Conservation (phyloP, 1,140 invertebrate species). For the Trigoniulus corallinus region DNA sequence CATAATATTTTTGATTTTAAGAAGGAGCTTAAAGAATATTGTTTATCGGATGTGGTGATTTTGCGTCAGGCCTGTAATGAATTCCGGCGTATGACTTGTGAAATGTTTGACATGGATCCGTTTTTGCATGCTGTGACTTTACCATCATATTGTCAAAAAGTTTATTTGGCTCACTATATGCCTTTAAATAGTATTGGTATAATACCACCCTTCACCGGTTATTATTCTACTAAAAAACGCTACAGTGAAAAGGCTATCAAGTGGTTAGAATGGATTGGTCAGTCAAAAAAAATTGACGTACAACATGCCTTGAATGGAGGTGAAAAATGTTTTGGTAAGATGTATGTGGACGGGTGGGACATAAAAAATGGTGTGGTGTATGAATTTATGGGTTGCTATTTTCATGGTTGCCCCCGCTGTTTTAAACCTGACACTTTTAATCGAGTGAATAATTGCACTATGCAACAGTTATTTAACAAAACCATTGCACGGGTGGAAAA, state of each 20-base stretch:
- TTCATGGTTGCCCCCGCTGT: slow-evolving; percentile 15
- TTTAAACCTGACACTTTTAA: slow-evolving; percentile 1
- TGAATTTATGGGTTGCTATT: slow-evolving; percentile 16
- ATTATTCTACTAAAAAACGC: not conserved
- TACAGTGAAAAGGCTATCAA: not conserved
- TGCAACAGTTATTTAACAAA: slow-evolving; percentile 9
- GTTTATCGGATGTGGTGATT: slow-evolving; percentile 8
- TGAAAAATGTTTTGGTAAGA: not conserved
- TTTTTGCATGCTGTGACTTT: slow-evolving; percentile 8
- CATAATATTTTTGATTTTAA: slow-evolving; percentile 4
- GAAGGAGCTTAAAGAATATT: slow-evolving; percentile 5
- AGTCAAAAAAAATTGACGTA: slow-evolving; percentile 2
- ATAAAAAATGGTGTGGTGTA: not conserved
- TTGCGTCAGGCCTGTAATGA: slow-evolving; percentile 2
- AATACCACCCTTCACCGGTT: slow-evolving; percentile 1
- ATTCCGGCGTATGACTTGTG: slow-evolving; percentile 1
- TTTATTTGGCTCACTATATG: slow-evolving; percentile 1
- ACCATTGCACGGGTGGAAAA: slow-evolving; percentile 8
- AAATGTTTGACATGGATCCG: slow-evolving; percentile 1
- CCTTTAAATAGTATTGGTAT: slow-evolving; percentile 6
- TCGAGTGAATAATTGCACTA: slow-evolving; percentile 5
- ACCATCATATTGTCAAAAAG: slow-evolving; percentile 5
- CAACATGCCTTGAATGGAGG: not conserved
- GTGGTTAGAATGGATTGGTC: slow-evolving; percentile 7
- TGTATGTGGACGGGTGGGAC: slow-evolving; percentile 7